Evolutionary conservation across 2,113 vertebrate species (phyloP).

Genomic region (Prunella fulvescens): DNA sequence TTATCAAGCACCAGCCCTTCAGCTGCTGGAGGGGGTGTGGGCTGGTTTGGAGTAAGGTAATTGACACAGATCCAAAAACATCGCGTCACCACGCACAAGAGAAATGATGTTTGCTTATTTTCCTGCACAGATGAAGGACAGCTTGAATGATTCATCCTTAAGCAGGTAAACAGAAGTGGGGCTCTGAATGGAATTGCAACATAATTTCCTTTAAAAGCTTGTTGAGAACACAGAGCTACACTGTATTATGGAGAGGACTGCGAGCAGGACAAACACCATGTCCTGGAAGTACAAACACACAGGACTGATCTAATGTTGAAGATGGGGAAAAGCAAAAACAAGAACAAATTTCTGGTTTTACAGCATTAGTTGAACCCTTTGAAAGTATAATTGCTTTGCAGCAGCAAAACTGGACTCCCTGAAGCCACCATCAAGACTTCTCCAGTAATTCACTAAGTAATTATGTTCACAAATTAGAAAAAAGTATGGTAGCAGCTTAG

Average conservation of each 20-base stretch:
- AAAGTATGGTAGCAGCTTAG: not conserved
- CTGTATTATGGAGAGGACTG: not conserved
- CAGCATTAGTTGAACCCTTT: not conserved
- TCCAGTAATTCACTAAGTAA: not conserved
- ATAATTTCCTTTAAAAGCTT: not conserved
- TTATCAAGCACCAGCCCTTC: not conserved
- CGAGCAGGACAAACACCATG: not conserved
- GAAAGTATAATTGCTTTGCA: not conserved
- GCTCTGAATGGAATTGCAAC: not conserved
- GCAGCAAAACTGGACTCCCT: not conserved
- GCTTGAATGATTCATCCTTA: not conserved
- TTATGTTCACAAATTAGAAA: not conserved
- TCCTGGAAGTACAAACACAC: not conserved
- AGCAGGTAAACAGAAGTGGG: not conserved
- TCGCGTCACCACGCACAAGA: accelerated
- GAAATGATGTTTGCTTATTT: not conserved
- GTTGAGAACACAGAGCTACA: not conserved
- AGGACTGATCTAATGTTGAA: not conserved
- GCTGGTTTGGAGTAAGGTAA: not conserved
- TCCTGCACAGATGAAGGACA: not conserved
- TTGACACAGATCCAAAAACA: not conserved
- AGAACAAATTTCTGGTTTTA: not conserved
- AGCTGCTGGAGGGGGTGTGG: not conserved
- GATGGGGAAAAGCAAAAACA: not conserved
- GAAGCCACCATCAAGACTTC: not conserved